Conservation (phyloP, 53 echinoderm and acorn worm species). For the Paelopatides confundens region DNA sequence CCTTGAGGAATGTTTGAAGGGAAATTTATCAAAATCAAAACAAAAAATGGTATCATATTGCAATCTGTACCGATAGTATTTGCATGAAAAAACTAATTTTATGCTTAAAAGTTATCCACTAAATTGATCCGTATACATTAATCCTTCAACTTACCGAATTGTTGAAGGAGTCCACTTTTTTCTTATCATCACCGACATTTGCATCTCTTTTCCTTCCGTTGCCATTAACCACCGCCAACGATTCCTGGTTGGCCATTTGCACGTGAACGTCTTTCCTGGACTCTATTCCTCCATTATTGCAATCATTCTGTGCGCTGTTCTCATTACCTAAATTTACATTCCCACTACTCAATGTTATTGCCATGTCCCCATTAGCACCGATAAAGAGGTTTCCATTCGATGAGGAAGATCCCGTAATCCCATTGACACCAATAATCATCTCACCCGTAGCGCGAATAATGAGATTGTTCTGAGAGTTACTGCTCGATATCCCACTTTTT, state of each 20-base stretch:
- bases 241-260: slow-evolving; percentile 34
- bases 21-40: too few species aligned
- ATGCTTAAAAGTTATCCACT: too few species aligned
- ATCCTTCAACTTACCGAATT: not conserved
- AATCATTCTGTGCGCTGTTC: slow-evolving; percentile 15
- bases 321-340: slow-evolving; percentile 5
- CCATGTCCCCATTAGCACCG: slow-evolving; percentile 52
- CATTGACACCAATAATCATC: slow-evolving; percentile 53
- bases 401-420: slow-evolving; percentile 26
- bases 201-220: slow-evolving; percentile 22
- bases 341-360: slow-evolving; percentile 27
- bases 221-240: not conserved
- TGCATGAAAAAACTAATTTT: too few species aligned
- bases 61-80: too few species aligned
- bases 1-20: too few species aligned
- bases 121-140: not conserved
- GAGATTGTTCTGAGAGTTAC: slow-evolving; percentile 45
- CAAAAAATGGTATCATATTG: too few species aligned
- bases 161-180: not conserved
- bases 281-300: slow-evolving; percentile 25
- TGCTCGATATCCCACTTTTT: slow-evolving; percentile 9
- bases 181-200: not conserved
- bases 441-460: slow-evolving; percentile 47
- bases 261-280: slow-evolving; percentile 17
- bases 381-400: slow-evolving; percentile 45